Evolutionary conservation across 2,888 invertebrate genomes (phyloP).

Genomic region (Drosophila stalkeri): DNA sequence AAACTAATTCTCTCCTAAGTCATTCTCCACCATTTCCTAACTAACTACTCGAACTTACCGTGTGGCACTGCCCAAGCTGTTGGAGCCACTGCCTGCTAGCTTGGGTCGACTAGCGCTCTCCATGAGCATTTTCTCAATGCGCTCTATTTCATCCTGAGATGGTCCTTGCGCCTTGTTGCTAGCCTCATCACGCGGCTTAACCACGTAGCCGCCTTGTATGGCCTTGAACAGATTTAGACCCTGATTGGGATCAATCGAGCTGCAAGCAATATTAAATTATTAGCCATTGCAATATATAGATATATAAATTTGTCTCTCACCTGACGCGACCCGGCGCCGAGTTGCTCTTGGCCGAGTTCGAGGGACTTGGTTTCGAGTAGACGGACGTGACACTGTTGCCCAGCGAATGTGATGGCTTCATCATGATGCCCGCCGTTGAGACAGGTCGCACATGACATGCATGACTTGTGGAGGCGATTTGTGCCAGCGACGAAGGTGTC

Average conservation of each 20-base stretch:
- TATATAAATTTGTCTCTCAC: constrained; percentile 44
- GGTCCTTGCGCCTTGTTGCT: constrained; percentile 88
- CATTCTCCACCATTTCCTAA: background rate
- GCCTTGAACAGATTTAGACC: constrained; percentile 85
- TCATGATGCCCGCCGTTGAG: constrained; percentile 77
- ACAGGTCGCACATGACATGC: constrained; percentile 76
- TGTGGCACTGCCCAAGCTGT: constrained; percentile 86
- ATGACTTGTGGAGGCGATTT: constrained; percentile 71
- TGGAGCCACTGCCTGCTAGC: constrained; percentile 85
- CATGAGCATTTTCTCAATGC: constrained; percentile 87
- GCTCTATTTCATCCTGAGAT: constrained; percentile 87
- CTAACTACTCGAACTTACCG: constrained; percentile 68
- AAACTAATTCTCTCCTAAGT: background rate
- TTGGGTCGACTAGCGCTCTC: constrained; percentile 83
- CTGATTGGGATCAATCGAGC: constrained; percentile 85
- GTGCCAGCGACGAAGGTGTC: constrained; percentile 70
- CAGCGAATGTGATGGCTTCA: constrained; percentile 84
- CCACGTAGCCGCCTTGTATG: constrained; percentile 87
- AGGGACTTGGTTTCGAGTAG: constrained; percentile 85
- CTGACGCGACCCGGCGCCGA: constrained; percentile 85
- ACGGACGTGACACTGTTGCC: constrained; percentile 85
- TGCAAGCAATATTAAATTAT: constrained; percentile 43
- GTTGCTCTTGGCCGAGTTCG: constrained; percentile 85
- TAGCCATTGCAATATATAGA: background rate
- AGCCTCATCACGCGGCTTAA: constrained; percentile 89